A percentile compares a stretch with the other conserved stretches of the same genome.
Conservation (phyloP, 2,888 invertebrate species). For the Eupelmus urozonus region DNA sequence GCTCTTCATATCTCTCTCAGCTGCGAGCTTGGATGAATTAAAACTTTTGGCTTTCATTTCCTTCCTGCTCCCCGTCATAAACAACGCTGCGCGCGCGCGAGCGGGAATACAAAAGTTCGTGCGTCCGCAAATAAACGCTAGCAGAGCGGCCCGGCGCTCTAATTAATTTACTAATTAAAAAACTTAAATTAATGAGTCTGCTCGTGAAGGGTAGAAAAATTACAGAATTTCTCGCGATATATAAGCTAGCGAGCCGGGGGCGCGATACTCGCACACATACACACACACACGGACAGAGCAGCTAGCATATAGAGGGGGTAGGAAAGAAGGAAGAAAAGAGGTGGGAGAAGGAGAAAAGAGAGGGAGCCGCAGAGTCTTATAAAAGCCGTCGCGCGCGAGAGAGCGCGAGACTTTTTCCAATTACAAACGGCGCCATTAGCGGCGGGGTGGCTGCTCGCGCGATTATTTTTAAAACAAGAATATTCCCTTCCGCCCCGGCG, state of each 20-base stretch:
- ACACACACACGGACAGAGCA: neutral
- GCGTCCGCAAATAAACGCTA: constrained; percentile 42
- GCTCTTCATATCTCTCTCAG: neutral
- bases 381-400: constrained; percentile 55
- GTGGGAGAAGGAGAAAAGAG: neutral
- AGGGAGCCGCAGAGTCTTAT: constrained; percentile 52
- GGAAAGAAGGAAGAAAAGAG: constrained; percentile 9
- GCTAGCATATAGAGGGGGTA: constrained; percentile 37
- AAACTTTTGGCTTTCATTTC: constrained; percentile 20
- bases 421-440: constrained; percentile 73
- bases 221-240: constrained; percentile 55
- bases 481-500: constrained; percentile 66
- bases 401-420: constrained; percentile 69
- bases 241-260: neutral
- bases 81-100: neutral
- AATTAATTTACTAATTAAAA: constrained; percentile 61
- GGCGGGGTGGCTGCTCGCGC: constrained; percentile 18
- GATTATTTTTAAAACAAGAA: constrained; percentile 74
- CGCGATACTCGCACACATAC: neutral
- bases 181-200: constrained; percentile 60
- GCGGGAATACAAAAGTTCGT: constrained; percentile 49
- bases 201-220: constrained; percentile 57
- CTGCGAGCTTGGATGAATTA: constrained; percentile 18
- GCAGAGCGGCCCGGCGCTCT: constrained; percentile 28
- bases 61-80: constrained; percentile 4